These are phyloP conservation scores for Graphium colonna DNA, from an alignment of 2,888 invertebrate species.

Conservation along the genomic window DNA sequence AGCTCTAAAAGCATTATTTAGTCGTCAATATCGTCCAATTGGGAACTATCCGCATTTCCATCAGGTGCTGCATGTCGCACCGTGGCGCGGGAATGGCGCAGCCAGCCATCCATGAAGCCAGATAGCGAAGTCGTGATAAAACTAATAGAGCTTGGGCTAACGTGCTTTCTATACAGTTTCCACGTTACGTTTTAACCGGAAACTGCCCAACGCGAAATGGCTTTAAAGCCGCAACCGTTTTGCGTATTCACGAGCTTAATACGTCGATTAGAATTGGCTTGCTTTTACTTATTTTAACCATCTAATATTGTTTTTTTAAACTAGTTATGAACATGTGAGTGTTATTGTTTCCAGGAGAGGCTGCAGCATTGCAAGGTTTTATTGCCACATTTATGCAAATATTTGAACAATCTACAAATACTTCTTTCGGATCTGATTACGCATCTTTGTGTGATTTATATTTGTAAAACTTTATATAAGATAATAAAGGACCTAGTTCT, in stretches of 20 bases:
- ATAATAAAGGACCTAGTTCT: too few species aligned
- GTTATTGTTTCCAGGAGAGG: too few species aligned
- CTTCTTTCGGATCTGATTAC: too few species aligned
- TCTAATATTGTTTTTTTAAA: constrained; percentile 1
- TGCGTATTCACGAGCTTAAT: constrained; percentile 16
- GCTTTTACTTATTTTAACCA: constrained; percentile 4
- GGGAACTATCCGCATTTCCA: background rate
- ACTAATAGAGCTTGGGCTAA: constrained; percentile 52
- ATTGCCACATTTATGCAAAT: too few species aligned
- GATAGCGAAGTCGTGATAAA: constrained; percentile 50
- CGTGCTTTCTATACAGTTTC: constrained; percentile 36
- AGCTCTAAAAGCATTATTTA: too few species aligned
- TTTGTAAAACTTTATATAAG: too few species aligned
- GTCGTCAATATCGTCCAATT: too few species aligned
- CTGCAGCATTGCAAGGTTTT: too few species aligned
- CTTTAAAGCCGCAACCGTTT: constrained; percentile 11
- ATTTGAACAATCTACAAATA: too few species aligned
- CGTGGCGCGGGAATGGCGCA: constrained; percentile 31
- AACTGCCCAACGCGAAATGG: constrained; percentile 25
- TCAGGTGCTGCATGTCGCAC: too few species aligned
- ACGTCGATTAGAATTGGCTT: constrained; percentile 17
- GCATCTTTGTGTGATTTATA: too few species aligned
- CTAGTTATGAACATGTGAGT: too few species aligned
- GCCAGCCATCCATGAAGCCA: constrained; percentile 43
- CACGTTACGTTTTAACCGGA: constrained; percentile 31